phyloP scores from a whole-genome alignment of 2,113 vertebrate species.

The Myotis davidii region DNA sequence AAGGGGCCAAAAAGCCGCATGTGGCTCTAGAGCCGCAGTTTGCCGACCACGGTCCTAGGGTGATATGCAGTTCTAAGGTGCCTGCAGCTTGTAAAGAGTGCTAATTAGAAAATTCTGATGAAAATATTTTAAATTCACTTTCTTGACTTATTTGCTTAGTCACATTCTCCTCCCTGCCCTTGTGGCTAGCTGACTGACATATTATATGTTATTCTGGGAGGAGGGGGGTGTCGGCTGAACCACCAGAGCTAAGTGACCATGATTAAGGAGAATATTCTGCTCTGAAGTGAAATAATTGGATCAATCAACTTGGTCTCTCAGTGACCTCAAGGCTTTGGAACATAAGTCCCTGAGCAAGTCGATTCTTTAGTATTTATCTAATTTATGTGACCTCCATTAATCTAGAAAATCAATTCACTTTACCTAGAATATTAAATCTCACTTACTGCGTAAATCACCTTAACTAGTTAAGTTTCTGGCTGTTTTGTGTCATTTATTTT shows the following conservation, averaged over 20 bases:
- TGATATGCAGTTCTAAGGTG: conserved; percentile 65
- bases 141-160: conserved; percentile 45
- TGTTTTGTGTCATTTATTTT: not conserved
- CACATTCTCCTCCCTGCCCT: conserved; percentile 2
- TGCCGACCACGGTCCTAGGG: not conserved
- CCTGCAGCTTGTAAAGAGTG: conserved; percentile 76
- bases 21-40: too few relatives aligned
- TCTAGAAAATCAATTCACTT: conserved; percentile 33
- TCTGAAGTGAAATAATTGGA: not conserved
- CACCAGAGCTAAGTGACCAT: not conserved
- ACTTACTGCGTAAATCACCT: conserved; percentile 32
- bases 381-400: not conserved
- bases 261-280: not conserved
- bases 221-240: not conserved
- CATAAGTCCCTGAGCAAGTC: conserved; percentile 5
- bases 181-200: not conserved
- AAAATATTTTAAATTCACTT: conserved; percentile 63
- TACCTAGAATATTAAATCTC: conserved; percentile 19
- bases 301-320: not conserved
- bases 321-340: not conserved
- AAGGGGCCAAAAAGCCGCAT: too few relatives aligned
- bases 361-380: not conserved
- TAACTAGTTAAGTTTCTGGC: not conserved
- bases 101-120: conserved; percentile 71
- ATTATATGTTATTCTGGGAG: not conserved